Percentiles rank a stretch among this genome's conserved stretches.
These are phyloP conservation scores for Eupithecia insigniata DNA, from an alignment of 2,888 invertebrate genomes.

Conservation along the genomic window DNA sequence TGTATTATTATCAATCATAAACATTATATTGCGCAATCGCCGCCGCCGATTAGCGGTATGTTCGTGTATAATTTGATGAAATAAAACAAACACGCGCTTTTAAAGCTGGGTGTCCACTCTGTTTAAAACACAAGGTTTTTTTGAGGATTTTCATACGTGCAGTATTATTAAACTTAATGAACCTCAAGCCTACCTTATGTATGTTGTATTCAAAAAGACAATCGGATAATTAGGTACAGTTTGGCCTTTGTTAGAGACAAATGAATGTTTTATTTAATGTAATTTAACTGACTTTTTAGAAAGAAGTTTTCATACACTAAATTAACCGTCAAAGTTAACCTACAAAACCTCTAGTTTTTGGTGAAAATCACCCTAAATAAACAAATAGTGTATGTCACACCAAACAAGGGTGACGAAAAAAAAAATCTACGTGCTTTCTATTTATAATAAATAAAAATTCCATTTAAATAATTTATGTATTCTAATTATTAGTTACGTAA, in stretches of 20 bases:
- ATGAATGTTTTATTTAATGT: no score
- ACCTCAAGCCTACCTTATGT: background rate
- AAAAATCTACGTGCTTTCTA: no score
- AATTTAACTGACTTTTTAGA: background rate
- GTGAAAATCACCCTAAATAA: background rate
- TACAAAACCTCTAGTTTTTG: background rate
- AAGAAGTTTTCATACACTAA: background rate
- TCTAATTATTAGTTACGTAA: background rate
- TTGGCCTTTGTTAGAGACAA: no score
- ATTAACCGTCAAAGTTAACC: background rate
- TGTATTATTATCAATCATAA: slow-evolving; percentile 70
- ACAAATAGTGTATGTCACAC: background rate
- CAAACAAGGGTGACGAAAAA: no score
- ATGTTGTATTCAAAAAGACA: background rate
- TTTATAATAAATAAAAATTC: no score
- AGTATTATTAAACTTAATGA: background rate
- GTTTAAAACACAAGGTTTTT: background rate
- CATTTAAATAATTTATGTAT: no score
- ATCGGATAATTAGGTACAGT: background rate
- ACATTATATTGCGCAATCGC: slow-evolving; percentile 62
- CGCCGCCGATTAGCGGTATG: slow-evolving; percentile 54
- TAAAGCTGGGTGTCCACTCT: slow-evolving; percentile 44
- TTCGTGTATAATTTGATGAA: slow-evolving; percentile 67
- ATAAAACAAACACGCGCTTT: slow-evolving; percentile 63
- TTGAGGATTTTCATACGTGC: background rate